Evolutionary conservation across 2,797 vertebrate genomes (phyloP).

Genomic region (Anomalospiza imberbis): DNA sequence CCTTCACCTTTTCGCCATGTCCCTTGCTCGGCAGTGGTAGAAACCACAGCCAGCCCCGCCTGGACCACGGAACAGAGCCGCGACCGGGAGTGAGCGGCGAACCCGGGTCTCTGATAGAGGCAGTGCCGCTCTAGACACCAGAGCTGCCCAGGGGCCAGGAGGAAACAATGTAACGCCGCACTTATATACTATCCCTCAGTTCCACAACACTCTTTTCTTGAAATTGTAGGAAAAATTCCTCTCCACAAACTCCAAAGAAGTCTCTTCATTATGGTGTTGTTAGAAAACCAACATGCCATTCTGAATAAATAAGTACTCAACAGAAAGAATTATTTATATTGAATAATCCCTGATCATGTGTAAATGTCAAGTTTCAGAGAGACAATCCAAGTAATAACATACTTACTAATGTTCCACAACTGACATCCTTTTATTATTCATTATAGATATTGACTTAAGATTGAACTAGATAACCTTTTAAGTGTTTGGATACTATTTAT

Average conservation of each 20-base stretch:
- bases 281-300: not conserved
- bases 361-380: not conserved
- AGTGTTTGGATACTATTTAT: not conserved
- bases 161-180: too few relatives aligned
- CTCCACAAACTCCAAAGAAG: not conserved
- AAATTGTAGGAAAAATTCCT: not conserved
- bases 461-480: not conserved
- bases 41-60: too few relatives aligned
- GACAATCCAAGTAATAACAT: not conserved
- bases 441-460: not conserved
- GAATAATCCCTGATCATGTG: not conserved
- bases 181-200: not conserved
- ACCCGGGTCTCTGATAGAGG: too few relatives aligned
- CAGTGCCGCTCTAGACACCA: too few relatives aligned
- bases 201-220: not conserved
- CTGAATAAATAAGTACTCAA: not conserved
- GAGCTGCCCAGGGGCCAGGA: too few relatives aligned
- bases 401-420: not conserved
- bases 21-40: too few relatives aligned
- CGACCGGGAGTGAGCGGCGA: too few relatives aligned
- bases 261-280: not conserved
- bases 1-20: too few relatives aligned
- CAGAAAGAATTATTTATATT: not conserved
- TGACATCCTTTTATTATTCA: not conserved
- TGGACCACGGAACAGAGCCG: too few relatives aligned